Evolutionary conservation across 2,113 vertebrate genomes (phyloP).

Genomic region (Kryptolebias marmoratus): DNA sequence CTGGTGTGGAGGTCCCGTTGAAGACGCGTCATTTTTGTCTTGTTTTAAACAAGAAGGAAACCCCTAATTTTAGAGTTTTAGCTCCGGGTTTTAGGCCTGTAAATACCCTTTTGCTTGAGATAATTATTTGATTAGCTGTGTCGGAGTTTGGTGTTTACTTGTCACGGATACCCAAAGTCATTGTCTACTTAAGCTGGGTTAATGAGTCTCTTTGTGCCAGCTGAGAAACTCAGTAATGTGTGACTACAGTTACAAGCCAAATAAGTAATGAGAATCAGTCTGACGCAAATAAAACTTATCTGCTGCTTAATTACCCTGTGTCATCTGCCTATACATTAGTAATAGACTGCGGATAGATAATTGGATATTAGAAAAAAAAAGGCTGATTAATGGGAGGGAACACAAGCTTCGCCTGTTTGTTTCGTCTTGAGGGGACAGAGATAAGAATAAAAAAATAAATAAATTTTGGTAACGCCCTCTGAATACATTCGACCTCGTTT

Average conservation of each 20-base stretch:
- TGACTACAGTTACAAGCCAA: constrained; percentile 56
- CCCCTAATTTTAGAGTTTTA: too few species aligned
- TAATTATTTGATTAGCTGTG: constrained; percentile 50
- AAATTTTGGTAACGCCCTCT: too few species aligned
- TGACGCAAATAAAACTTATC: constrained; percentile 53
- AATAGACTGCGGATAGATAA: constrained; percentile 60
- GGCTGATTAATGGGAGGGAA: constrained; percentile 53
- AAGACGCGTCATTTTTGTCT: too few species aligned
- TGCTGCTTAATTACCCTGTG: constrained; percentile 34
- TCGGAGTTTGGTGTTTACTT: constrained; percentile 21
- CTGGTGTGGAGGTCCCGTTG: too few species aligned
- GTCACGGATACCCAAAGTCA: constrained; percentile 26
- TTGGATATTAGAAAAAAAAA: constrained; percentile 58
- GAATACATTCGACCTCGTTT: not conserved
- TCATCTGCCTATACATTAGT: constrained; percentile 43
- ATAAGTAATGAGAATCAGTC: constrained; percentile 71
- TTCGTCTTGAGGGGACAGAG: constrained; percentile 31
- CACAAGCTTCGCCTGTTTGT: constrained; percentile 53
- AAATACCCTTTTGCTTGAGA: not conserved
- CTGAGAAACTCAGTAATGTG: constrained; percentile 34
- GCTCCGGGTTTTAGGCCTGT: not conserved
- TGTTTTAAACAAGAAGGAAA: not conserved
- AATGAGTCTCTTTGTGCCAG: constrained; percentile 32
- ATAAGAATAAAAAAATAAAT: not conserved
- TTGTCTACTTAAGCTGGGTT: constrained; percentile 37